Evolutionary conservation across 1,140 invertebrate species (phyloP).

Genomic region (Caenorhabditis tropicalis): DNA sequence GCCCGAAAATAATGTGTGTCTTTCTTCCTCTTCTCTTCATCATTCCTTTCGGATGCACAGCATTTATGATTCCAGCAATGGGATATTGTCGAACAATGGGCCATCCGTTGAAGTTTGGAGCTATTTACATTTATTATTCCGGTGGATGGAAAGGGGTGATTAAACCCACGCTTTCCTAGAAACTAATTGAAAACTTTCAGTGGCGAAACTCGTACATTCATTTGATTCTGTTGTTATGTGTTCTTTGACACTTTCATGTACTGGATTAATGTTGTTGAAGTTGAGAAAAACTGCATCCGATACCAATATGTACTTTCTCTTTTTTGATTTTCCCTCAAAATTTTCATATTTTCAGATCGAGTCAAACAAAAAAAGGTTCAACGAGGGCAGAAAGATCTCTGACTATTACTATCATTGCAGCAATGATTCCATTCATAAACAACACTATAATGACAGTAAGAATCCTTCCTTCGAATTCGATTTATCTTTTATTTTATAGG

Average conservation of each 20-base stretch:
- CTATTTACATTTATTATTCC: neutral
- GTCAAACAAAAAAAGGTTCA: neutral
- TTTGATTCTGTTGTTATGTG: neutral
- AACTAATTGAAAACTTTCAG: neutral
- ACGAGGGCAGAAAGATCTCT: neutral
- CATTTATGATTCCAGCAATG: neutral
- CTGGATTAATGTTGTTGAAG: neutral
- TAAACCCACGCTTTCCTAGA: no score
- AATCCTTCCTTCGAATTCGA: no score
- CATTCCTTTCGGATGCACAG: neutral
- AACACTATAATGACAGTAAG: neutral
- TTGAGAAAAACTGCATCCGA: neutral
- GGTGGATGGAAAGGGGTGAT: neutral
- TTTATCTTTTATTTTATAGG: neutral
- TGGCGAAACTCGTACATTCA: slow-evolving; percentile 6
- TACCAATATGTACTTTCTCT: neutral
- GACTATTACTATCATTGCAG: neutral
- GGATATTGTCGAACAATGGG: neutral
- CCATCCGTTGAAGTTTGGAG: neutral
- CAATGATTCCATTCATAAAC: neutral
- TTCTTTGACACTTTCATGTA: neutral
- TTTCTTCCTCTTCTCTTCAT: neutral
- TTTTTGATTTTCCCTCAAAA: no score
- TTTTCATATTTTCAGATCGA: neutral
- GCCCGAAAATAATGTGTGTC: neutral